Percentiles rank a stretch among this genome's conserved stretches.
Evolutionary conservation across 2,113 vertebrate genomes (phyloP).

Genomic region (Eubucco bourcierii): DNA sequence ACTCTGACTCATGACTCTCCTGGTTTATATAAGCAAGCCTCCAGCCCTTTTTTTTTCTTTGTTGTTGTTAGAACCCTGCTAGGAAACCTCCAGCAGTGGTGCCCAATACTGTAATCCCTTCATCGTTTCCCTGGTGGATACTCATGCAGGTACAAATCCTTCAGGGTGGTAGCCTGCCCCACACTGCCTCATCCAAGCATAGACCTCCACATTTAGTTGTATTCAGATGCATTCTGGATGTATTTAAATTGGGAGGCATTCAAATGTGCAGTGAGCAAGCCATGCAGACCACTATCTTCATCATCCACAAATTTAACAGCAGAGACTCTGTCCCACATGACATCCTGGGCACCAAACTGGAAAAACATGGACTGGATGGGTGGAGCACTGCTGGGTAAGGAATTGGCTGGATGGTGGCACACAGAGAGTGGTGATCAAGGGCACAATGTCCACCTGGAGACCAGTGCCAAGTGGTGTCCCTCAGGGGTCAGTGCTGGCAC

Average conservation of each 20-base stretch:
- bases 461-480: too few relatives aligned
- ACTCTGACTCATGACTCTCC: constrained; percentile 19
- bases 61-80: not conserved
- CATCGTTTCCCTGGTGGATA: not conserved
- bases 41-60: not conserved
- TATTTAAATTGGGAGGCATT: not conserved
- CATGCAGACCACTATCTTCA: constrained; percentile 21
- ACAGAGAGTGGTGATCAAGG: too few relatives aligned
- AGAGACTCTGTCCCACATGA: too few relatives aligned
- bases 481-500: too few relatives aligned
- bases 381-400: too few relatives aligned
- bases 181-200: not conserved
- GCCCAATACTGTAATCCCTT: not conserved
- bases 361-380: too few relatives aligned
- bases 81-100: not conserved
- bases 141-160: accelerated
- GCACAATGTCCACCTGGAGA: too few relatives aligned
- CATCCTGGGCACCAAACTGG: too few relatives aligned
- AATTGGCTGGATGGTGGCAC: too few relatives aligned
- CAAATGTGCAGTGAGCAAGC: not conserved
- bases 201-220: not conserved
- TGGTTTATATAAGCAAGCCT: constrained; percentile 8
- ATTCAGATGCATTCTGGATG: not conserved
- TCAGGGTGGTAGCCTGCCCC: not conserved
- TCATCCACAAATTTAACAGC: constrained; percentile 53